phyloP scores from a whole-genome alignment of 2,888 invertebrate species.

The Cryptocephalus primarius region DNA sequence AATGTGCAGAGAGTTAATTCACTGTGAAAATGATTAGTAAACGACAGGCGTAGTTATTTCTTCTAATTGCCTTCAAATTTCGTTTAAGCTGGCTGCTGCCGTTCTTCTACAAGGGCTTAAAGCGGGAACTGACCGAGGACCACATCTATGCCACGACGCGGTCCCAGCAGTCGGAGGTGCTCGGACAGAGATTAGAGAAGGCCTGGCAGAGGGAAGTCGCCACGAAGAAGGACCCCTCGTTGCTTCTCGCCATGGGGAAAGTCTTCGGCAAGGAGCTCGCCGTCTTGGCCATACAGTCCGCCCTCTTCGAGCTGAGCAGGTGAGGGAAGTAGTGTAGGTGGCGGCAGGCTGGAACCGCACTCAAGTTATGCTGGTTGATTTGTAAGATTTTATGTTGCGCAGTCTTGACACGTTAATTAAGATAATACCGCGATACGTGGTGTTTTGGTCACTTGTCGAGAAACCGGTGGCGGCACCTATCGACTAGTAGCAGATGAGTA shows the following conservation, averaged over 20 bases:
- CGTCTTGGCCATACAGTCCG: conserved; percentile 10
- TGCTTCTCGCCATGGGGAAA: conserved; percentile 20
- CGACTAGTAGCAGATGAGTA: too few relatives aligned
- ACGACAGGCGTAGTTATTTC: background rate
- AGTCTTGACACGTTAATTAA: too few relatives aligned
- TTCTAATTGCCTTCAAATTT: background rate
- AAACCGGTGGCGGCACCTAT: too few relatives aligned
- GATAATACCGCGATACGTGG: too few relatives aligned
- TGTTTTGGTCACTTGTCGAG: too few relatives aligned
- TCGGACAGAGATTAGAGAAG: conserved; percentile 35
- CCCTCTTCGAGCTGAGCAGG: conserved; percentile 14
- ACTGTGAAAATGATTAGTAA: too few relatives aligned
- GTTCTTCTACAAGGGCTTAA: conserved; percentile 37
- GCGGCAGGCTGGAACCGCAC: too few relatives aligned
- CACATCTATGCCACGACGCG: conserved; percentile 39
- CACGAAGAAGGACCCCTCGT: conserved; percentile 17
- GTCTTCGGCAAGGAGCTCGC: conserved; percentile 19
- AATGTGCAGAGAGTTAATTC: too few relatives aligned
- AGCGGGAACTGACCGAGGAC: conserved; percentile 36
- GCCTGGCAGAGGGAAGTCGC: conserved; percentile 23
- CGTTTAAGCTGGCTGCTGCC: conserved; percentile 41
- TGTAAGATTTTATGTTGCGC: too few relatives aligned
- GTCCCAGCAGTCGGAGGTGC: conserved; percentile 33
- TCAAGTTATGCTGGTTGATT: too few relatives aligned
- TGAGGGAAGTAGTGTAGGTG: conserved; percentile 9